Conservation (phyloP, 2,797 vertebrate genomes). For the Anguilla anguilla region DNA sequence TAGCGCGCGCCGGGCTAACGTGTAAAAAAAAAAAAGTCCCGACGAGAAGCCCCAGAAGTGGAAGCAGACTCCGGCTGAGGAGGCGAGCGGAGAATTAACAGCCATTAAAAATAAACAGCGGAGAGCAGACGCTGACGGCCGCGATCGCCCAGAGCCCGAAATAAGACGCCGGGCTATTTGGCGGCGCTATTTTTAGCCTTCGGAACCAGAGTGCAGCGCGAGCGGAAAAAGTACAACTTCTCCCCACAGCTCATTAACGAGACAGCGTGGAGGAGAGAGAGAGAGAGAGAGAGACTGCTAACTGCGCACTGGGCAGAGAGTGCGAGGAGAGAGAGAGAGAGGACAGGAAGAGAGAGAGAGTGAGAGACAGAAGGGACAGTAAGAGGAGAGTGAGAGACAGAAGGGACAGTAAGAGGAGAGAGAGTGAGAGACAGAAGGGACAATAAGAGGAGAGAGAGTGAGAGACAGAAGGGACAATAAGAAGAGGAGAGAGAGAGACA, state of each 20-base stretch:
- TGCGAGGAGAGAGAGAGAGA: too few relatives aligned
- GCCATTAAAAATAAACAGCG: slow-evolving; percentile 9
- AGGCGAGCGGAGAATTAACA: neutral
- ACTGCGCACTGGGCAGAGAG: neutral
- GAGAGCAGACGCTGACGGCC: neutral
- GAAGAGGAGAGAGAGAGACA: too few relatives aligned
- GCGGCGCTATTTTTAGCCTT: neutral
- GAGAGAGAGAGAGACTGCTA: neutral
- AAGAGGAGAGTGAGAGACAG: too few relatives aligned
- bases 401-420: too few relatives aligned
- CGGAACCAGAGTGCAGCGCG: neutral
- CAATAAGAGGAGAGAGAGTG: too few relatives aligned
- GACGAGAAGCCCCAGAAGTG: neutral
- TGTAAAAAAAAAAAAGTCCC: neutral
- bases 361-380: neutral
- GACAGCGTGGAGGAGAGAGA: neutral
- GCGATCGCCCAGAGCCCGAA: neutral
- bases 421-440: neutral
- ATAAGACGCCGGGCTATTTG: neutral
- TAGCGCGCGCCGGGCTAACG: neutral
- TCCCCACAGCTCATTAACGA: neutral
- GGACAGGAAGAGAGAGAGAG: neutral
- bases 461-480: too few relatives aligned
- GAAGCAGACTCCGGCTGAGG: neutral
- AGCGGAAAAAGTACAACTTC: neutral